Conservation (phyloP, 2,888 invertebrate genomes). For the Chloroclysta siterata region DNA sequence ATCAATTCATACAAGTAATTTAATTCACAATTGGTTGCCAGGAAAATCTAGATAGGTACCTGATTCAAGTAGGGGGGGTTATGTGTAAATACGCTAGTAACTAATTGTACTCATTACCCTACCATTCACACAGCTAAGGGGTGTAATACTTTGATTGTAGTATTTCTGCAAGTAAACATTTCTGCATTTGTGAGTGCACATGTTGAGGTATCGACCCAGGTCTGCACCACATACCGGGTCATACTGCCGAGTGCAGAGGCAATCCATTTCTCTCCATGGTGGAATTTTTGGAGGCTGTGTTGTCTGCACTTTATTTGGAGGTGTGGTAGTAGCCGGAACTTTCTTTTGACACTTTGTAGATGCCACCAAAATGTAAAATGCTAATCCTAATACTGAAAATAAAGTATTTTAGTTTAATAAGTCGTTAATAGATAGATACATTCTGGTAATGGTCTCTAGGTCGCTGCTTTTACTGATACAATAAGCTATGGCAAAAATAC, state of each 20-base stretch:
- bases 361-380: slow-evolving; percentile 8
- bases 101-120: background rate
- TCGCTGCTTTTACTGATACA: too few species aligned
- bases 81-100: too few species aligned
- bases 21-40: background rate
- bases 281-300: slow-evolving; percentile 11
- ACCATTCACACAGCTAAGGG: slow-evolving; percentile 45
- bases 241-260: slow-evolving; percentile 55
- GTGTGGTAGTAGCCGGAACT: background rate
- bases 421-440: too few species aligned
- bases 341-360: slow-evolving; percentile 17
- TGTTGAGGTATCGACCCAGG: slow-evolving; percentile 48
- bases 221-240: slow-evolving; percentile 56
- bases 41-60: too few species aligned
- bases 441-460: too few species aligned
- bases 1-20: background rate
- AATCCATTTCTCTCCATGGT: slow-evolving; percentile 44
- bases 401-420: background rate
- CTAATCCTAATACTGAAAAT: slow-evolving; percentile 19
- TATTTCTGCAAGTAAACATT: slow-evolving; percentile 41
- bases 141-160: slow-evolving; percentile 31
- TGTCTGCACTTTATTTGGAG: background rate
- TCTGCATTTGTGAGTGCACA: slow-evolving; percentile 52
- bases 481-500: too few species aligned
- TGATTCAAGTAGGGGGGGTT: too few species aligned